phyloP scores from a whole-genome alignment of 2,888 invertebrate genomes.

The Coremacera marginata region DNA sequence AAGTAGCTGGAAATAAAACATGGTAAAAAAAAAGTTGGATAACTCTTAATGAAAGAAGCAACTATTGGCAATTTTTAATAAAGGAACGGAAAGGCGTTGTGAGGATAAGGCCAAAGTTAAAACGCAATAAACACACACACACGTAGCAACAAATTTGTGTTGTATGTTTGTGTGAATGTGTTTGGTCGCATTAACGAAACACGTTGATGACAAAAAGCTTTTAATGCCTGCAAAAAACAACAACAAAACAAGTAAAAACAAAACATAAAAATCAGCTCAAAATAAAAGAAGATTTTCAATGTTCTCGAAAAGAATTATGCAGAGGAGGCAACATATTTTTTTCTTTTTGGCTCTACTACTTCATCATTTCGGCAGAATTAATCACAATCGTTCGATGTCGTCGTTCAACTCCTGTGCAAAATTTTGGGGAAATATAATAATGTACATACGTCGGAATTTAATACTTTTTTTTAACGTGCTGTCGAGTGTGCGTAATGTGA shows the following conservation, averaged over 20 bases:
- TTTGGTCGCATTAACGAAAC: constrained; percentile 4
- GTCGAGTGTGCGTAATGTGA: constrained; percentile 1
- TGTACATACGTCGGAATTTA: constrained; percentile 33
- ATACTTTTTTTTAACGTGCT: constrained; percentile 7
- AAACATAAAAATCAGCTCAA: not conserved
- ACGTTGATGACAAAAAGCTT: constrained; percentile 26
- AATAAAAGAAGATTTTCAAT: not conserved
- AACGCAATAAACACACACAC: constrained; percentile 11
- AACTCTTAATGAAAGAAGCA: not conserved
- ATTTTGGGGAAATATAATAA: constrained; percentile 30
- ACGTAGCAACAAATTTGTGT: not conserved
- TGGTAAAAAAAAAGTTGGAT: not conserved
- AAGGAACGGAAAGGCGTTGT: constrained; percentile 18
- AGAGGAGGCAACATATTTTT: not conserved
- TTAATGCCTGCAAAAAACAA: constrained; percentile 11
- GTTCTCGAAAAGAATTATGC: not conserved
- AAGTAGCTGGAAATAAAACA: not conserved
- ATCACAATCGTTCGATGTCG: not conserved
- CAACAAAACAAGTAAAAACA: not conserved
- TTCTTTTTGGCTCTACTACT: not conserved
- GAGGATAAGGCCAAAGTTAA: constrained; percentile 15
- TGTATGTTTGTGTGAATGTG: constrained; percentile 12
- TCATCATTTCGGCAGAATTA: too few species aligned
- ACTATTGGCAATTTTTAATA: constrained; percentile 1
- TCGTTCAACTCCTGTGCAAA: constrained; percentile 22